A percentile compares a stretch with the other conserved stretches of the same genome.
Conservation (phyloP, 2,888 invertebrate genomes). For the Kuschelorhynchus macadamiae region DNA sequence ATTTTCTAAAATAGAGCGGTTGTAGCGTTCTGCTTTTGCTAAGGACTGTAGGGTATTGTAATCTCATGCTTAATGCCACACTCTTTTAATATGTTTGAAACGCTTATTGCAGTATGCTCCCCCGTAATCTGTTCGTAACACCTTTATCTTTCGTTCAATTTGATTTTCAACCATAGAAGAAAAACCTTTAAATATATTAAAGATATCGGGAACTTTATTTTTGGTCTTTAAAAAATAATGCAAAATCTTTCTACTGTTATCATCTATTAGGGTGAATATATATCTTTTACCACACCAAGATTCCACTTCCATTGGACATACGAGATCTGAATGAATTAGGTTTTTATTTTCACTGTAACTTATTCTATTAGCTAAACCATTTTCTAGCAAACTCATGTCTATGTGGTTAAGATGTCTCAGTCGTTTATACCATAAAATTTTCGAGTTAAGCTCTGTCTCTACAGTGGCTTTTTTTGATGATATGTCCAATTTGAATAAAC, state of each 20-base stretch:
- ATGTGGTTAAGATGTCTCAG: constrained; percentile 29
- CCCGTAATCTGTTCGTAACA: constrained; percentile 37
- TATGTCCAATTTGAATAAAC: no score
- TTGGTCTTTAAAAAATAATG: constrained; percentile 48
- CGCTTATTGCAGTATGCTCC: constrained; percentile 31
- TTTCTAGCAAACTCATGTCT: no score
- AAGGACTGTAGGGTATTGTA: constrained; percentile 34
- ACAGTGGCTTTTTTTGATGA: no score
- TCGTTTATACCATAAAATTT: no score
- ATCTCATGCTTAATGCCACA: constrained; percentile 29
- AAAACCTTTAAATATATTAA: constrained; percentile 39
- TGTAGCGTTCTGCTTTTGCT: constrained; percentile 37
- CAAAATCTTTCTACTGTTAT: no score
- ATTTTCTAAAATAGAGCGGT: constrained; percentile 40
- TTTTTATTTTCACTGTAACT: no score
- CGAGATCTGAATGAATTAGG: no score
- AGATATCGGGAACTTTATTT: constrained; percentile 35
- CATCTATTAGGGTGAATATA: no score
- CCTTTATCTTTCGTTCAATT: constrained; percentile 36
- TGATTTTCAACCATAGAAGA: constrained; percentile 34
- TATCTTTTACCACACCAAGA: no score
- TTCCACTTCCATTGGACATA: no score
- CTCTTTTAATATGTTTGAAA: constrained; percentile 26
- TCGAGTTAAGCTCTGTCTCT: no score
- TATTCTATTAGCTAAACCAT: no score